Evolutionary conservation across 2,797 vertebrate genomes (phyloP), one percentile per base, ranked within the genome.

Genomic region (Aldrovandia affinis): DNA sequence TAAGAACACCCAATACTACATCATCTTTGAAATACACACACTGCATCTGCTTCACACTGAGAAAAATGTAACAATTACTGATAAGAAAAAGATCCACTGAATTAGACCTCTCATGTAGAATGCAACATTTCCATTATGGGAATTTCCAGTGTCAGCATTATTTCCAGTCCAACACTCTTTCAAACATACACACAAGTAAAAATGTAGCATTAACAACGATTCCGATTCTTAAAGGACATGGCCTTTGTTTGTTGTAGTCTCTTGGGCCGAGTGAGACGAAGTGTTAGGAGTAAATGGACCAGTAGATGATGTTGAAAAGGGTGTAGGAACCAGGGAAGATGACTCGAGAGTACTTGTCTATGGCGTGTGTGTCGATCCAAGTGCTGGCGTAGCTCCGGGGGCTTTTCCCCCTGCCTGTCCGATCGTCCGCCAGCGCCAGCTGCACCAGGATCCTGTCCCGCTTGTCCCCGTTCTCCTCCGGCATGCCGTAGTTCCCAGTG

Each of bases 221-320:
- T 61, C n/a, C 42, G 82, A 12, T 44, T 50, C 50, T 42, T 3
- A 15, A 70, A 39, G 44, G 22, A 18, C 33, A 77, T 44, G 14
- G 59, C 39, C n/a, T 42, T 18, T 52, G 25, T 44, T 78, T 47
- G 50, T 28, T 25, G 39, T 68, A 77, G 30, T 59, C 42, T 61
- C 30, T 81, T 30, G 33, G 47, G 36, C 52, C 79, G 4, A 39
- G 28, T 9, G 33, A 33, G 36, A 47, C 52, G 1, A 7, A 8
- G 63, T 63, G 87, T 92, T 96, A 97, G 77, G 93, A 96, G 91
- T 98, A 98, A 91, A 97, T 97, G 9, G 96, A 97, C 98, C 98
- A 99, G 92, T 99, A 99, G 94, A 98, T 97, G 89, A 98, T 89
- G 83, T 98, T 99, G 91, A 99, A 99, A 65, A 98, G 90, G 77